These are phyloP conservation scores for Sebastes hubbsi DNA, from an alignment of 2,797 vertebrate genomes.

Conservation along the genomic window DNA sequence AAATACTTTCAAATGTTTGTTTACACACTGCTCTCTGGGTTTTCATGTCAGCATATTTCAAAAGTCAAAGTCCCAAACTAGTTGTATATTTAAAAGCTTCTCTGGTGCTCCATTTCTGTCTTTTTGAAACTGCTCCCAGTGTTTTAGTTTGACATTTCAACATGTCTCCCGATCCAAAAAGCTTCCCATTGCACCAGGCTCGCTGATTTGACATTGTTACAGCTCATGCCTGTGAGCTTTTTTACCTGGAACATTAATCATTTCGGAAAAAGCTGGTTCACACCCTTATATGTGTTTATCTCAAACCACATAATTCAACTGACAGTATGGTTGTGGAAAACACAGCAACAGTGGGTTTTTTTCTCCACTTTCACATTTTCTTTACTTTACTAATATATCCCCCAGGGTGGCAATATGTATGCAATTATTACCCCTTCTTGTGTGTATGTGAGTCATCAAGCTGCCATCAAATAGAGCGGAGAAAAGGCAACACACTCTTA, in stretches of 20 bases:
- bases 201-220: slow-evolving; percentile 16
- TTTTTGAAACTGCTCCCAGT: slow-evolving; percentile 2
- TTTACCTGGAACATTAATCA: slow-evolving; percentile 35
- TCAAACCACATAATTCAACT: slow-evolving; percentile 21
- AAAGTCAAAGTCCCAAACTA: not conserved
- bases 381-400: slow-evolving; percentile 39
- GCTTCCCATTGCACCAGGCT: slow-evolving; percentile 6
- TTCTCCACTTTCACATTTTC: slow-evolving; percentile 16
- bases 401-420: slow-evolving; percentile 55
- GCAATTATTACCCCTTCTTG: slow-evolving; percentile 46
- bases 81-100: not conserved
- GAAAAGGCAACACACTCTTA: slow-evolving; percentile 50
- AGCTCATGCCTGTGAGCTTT: slow-evolving; percentile 12
- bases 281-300: slow-evolving; percentile 19
- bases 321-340: slow-evolving; percentile 2
- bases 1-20: not conserved
- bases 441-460: slow-evolving; percentile 58
- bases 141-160: slow-evolving; percentile 34
- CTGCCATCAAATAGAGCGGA: slow-evolving; percentile 51
- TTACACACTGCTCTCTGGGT: not conserved
- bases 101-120: not conserved
- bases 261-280: slow-evolving; percentile 7
- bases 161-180: slow-evolving; percentile 3
- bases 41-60: not conserved
- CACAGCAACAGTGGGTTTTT: slow-evolving; percentile 7